Conservation (phyloP, 1,140 invertebrate species). For the Bicyclus anynana region DNA sequence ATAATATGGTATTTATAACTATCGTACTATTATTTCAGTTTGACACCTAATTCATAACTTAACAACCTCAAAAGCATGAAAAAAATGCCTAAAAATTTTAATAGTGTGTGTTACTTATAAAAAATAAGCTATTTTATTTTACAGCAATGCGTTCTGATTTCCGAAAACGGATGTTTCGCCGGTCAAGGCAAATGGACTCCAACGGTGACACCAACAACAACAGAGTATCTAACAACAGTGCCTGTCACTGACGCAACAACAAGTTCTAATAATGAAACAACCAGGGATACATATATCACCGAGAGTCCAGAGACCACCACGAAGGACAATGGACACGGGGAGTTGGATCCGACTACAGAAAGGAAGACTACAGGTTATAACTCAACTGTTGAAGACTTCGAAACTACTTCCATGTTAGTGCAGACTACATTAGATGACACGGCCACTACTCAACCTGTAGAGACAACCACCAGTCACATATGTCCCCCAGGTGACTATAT, state of each 20-base stretch:
- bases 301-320: not conserved
- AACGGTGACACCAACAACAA: not conserved
- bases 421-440: not conserved
- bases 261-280: too few relatives aligned
- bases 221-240: too few relatives aligned
- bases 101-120: too few relatives aligned
- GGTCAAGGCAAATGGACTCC: constrained; percentile 14
- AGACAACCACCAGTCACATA: constrained; percentile 5
- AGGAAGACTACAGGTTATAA: not conserved
- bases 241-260: too few relatives aligned
- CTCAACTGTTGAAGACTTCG: not conserved
- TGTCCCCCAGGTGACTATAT: constrained; percentile 1
- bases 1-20: too few relatives aligned
- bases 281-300: not conserved
- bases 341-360: not conserved
- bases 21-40: too few relatives aligned
- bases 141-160: constrained; percentile 31
- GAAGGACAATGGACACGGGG: not conserved
- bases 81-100: not conserved
- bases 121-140: constrained; percentile 1
- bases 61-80: too few relatives aligned
- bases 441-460: not conserved
- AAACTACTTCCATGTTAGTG: not conserved
- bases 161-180: constrained; percentile 29
- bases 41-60: too few relatives aligned